phyloP scores from a whole-genome alignment of 2,888 invertebrate genomes.

The Beris chalybata region DNA sequence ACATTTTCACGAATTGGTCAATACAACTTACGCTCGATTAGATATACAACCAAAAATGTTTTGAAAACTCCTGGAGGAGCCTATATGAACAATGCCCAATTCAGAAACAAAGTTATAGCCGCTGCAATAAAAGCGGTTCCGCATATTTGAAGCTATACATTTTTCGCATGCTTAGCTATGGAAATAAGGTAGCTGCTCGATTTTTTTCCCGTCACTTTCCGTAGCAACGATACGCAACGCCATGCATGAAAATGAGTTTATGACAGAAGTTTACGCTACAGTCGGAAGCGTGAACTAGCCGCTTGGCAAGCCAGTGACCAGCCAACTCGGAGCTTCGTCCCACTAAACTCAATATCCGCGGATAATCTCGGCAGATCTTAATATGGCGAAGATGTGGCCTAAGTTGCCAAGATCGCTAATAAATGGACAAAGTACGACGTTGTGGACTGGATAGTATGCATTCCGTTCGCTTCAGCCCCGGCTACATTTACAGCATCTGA shows the following conservation, averaged over 20 bases:
- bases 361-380: background rate
- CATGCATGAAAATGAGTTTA: constrained; percentile 18
- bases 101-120: too few relatives aligned
- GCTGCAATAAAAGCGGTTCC: constrained; percentile 20
- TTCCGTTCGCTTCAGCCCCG: too few relatives aligned
- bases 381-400: background rate
- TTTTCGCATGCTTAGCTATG: constrained; percentile 20
- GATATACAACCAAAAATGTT: too few relatives aligned
- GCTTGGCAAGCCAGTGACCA: background rate
- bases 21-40: too few relatives aligned
- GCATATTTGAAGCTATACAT: constrained; percentile 1
- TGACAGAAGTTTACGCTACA: background rate
- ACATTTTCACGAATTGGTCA: too few relatives aligned
- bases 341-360: constrained; percentile 10
- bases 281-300: background rate
- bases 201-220: too few relatives aligned
- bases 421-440: too few relatives aligned
- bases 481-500: background rate
- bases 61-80: too few relatives aligned
- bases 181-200: background rate
- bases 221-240: constrained; percentile 1
- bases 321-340: background rate
- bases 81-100: too few relatives aligned
- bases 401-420: background rate
- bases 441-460: too few relatives aligned